Conservation (phyloP, 1,140 invertebrate species). For the Megalopta genalis region DNA sequence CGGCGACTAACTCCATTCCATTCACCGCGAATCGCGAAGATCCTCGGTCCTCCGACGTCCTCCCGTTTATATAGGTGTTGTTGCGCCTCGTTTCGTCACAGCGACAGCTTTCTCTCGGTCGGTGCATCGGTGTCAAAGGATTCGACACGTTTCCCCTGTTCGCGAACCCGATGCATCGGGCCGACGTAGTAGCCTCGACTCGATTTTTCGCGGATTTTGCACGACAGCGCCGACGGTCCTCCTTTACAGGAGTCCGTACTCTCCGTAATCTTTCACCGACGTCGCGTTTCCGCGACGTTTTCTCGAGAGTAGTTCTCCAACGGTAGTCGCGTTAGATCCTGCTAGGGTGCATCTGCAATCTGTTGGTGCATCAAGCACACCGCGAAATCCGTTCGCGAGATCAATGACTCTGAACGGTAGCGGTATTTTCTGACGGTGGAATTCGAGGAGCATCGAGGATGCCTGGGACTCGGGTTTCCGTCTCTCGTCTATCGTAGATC, state of each 20-base stretch:
- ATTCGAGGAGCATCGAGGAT: too few species aligned
- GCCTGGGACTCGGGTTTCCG: too few species aligned
- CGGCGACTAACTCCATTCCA: neutral
- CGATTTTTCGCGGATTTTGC: neutral
- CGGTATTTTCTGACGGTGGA: too few species aligned
- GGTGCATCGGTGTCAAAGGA: neutral
- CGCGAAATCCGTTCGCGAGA: conserved; percentile 2
- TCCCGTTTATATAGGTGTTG: neutral
- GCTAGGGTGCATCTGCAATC: conserved; percentile 37
- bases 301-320: neutral
- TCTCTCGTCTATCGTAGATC: too few species aligned
- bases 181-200: neutral
- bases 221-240: neutral
- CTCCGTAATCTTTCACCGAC: neutral
- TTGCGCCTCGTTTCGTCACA: neutral
- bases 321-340: neutral
- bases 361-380: conserved; percentile 27
- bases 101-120: neutral
- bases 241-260: neutral
- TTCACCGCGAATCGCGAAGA: neutral
- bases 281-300: neutral
- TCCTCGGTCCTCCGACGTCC: neutral
- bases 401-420: conserved; percentile 3
- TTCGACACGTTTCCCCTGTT: neutral
- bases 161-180: neutral